These are phyloP conservation scores for Corythornis leucogaster DNA, from an alignment of 2,797 vertebrate species.

Conservation along the genomic window DNA sequence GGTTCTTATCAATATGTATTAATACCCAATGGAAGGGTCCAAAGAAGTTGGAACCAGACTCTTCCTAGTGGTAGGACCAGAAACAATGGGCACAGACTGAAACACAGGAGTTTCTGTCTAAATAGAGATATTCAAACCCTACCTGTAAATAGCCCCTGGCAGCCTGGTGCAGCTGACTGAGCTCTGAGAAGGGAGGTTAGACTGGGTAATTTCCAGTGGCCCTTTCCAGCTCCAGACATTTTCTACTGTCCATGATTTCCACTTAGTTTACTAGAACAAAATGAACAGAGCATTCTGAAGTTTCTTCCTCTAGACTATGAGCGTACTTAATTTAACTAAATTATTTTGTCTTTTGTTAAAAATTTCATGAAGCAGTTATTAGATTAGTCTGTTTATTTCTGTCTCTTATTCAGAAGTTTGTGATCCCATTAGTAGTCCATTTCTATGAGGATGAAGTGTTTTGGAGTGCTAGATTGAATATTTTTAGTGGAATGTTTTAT, in stretches of 20 bases:
- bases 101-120: background rate
- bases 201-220: background rate
- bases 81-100: background rate
- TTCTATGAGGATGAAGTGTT: constrained; percentile 50
- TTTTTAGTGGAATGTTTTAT: constrained; percentile 27
- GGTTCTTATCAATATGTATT: background rate
- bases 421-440: constrained; percentile 33
- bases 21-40: background rate
- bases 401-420: constrained; percentile 53
- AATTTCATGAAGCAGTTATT: constrained; percentile 69
- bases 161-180: background rate
- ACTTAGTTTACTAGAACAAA: constrained; percentile 49
- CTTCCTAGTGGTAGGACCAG: background rate
- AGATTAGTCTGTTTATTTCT: constrained; percentile 66
- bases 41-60: background rate
- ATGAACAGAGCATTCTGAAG: background rate
- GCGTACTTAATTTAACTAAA: constrained; percentile 59
- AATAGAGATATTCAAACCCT: background rate
- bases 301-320: constrained; percentile 10
- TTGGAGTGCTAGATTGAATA: constrained; percentile 16
- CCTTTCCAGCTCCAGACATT: background rate
- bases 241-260: background rate
- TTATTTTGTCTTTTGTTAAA: constrained; percentile 65
- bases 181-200: background rate
- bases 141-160: background rate